Evolutionary conservation across 2,888 invertebrate species (phyloP).

Genomic region (Lepidonotus clava): DNA sequence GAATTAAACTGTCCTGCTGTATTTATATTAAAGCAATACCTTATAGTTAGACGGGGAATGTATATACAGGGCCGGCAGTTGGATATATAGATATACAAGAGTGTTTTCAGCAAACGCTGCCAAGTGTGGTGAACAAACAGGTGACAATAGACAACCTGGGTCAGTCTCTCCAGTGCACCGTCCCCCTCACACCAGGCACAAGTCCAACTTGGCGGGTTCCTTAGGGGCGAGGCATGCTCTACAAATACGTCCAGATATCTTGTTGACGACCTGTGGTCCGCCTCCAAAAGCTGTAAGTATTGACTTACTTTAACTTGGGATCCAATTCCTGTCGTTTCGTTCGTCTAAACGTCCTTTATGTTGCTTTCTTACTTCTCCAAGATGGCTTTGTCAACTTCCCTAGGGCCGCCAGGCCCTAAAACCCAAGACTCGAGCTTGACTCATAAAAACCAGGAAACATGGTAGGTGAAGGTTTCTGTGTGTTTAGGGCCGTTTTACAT

Average conservation of each 20-base stretch:
- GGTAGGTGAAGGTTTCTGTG: too few relatives aligned
- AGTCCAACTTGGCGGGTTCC: not conserved
- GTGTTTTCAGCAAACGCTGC: not conserved
- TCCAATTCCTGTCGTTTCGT: conserved; percentile 11
- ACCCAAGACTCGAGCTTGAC: too few relatives aligned
- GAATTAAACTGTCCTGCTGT: too few relatives aligned
- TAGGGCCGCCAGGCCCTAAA: too few relatives aligned
- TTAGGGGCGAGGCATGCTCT: not conserved
- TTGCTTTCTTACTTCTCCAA: not conserved
- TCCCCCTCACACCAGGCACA: not conserved
- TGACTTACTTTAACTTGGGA: conserved; percentile 13
- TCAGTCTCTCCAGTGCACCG: not conserved
- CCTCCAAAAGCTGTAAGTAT: conserved; percentile 11
- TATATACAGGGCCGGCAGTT: too few relatives aligned
- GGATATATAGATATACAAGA: not conserved
- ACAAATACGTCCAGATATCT: not conserved
- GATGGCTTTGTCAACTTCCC: not conserved
- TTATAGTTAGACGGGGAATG: too few relatives aligned
- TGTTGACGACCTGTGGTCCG: not conserved
- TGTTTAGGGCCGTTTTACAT: too few relatives aligned
- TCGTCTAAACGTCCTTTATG: conserved; percentile 23
- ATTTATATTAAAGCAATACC: too few relatives aligned
- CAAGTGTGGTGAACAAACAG: not conserved
- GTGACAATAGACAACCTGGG: conserved; percentile 13
- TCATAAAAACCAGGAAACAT: too few relatives aligned